Evolutionary conservation across 2,797 vertebrate species (phyloP).

Genomic region (Ptychobarbus kaznakovi): DNA sequence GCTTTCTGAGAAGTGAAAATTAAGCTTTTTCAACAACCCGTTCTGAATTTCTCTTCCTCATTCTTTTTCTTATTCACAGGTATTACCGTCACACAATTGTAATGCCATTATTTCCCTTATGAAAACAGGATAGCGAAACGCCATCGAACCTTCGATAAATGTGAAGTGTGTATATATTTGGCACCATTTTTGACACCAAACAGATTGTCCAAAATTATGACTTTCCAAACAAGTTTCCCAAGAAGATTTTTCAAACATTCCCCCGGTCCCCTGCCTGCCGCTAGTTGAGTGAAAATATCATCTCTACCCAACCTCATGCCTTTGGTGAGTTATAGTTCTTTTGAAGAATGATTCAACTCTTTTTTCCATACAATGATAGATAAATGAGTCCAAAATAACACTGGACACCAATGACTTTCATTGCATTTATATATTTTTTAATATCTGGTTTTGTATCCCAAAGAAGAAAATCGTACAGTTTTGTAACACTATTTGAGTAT

Average conservation of each 20-base stretch:
- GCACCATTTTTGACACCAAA: not conserved
- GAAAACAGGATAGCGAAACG: not conserved
- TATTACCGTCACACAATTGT: not conserved
- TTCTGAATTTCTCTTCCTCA: not conserved
- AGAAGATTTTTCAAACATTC: not conserved
- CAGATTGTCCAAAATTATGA: not conserved
- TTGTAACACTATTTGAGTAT: not conserved
- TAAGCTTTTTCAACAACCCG: not conserved
- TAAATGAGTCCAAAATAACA: not conserved
- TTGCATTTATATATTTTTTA: not conserved
- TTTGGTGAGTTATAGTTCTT: not conserved
- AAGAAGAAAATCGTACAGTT: not conserved
- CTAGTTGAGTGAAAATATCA: not conserved
- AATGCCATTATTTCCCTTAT: conserved; percentile 1
- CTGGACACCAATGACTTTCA: not conserved
- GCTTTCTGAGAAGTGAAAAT: not conserved
- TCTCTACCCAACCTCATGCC: not conserved
- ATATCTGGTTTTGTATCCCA: not conserved
- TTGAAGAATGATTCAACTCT: conserved; percentile 5
- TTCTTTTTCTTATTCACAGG: not conserved
- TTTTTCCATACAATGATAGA: conserved; percentile 12
- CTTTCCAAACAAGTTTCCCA: not conserved
- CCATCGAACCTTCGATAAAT: not conserved
- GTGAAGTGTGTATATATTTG: not conserved
- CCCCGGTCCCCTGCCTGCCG: too few relatives aligned